A percentile compares a stretch with the other conserved stretches of the same genome.
phyloP scores from a whole-genome alignment of 2,888 invertebrate genomes.

The Acrobasis repandana region DNA sequence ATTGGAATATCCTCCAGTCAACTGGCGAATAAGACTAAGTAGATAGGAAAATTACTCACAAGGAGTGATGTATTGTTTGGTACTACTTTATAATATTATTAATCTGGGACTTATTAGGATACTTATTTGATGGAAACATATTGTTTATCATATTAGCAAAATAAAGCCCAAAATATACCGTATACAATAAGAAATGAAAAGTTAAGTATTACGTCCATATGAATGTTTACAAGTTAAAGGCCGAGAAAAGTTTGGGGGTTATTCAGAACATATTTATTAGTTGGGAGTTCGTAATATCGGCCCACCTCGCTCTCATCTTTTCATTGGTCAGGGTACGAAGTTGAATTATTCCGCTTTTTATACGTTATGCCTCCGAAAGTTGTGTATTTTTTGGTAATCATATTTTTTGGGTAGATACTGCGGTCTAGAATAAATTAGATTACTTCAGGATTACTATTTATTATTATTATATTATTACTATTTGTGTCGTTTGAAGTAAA shows the following conservation, averaged over 20 bases:
- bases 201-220: conserved; percentile 5
- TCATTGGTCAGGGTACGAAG: background rate
- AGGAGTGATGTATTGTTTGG: too few relatives aligned
- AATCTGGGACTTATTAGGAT: too few relatives aligned
- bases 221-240: background rate
- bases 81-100: too few relatives aligned
- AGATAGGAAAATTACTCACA: too few relatives aligned
- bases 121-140: too few relatives aligned
- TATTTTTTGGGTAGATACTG: background rate
- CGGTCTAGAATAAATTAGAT: too few relatives aligned
- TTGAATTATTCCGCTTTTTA: conserved; percentile 6
- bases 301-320: conserved; percentile 16
- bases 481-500: too few relatives aligned
- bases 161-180: background rate
- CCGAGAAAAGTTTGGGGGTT: conserved; percentile 16
- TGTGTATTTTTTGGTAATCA: background rate
- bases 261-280: conserved; percentile 21
- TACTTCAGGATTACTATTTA: too few relatives aligned
- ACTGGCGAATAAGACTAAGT: too few relatives aligned
- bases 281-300: conserved; percentile 17
- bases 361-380: conserved; percentile 5
- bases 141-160: background rate
- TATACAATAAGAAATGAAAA: background rate
- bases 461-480: too few relatives aligned
- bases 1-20: too few relatives aligned